Conservation (phyloP, 1,140 invertebrate genomes). For the Hyles vespertilio region DNA sequence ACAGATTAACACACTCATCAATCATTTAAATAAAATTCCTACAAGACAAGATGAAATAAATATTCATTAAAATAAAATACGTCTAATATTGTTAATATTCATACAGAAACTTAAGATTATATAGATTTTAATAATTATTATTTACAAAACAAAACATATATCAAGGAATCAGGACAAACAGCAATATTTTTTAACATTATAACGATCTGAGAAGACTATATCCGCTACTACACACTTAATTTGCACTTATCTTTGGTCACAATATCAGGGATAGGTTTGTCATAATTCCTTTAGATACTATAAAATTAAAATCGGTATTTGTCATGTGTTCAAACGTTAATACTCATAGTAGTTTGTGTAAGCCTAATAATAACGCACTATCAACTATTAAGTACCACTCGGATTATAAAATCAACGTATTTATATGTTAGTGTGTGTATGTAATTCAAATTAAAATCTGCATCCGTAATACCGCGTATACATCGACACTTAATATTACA, state of each 20-base stretch:
- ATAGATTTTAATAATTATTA: slow-evolving; percentile 41
- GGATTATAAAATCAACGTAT: slow-evolving; percentile 4
- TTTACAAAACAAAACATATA: slow-evolving; percentile 22
- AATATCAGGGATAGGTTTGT: neutral
- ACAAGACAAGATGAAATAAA: slow-evolving; percentile 65
- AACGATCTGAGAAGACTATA: neutral
- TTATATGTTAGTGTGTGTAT: neutral
- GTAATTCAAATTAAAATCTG: slow-evolving; percentile 1
- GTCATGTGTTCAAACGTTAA: slow-evolving; percentile 1
- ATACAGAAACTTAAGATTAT: slow-evolving; percentile 47
- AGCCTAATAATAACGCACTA: slow-evolving; percentile 1
- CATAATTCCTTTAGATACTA: slow-evolving; percentile 4
- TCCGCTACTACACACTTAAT: neutral
- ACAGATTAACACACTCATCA: slow-evolving; percentile 49
- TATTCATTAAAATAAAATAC: slow-evolving; percentile 63
- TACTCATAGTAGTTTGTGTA: neutral
- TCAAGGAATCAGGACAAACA: slow-evolving; percentile 26
- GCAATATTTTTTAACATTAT: slow-evolving; percentile 1
- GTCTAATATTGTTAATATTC: slow-evolving; percentile 55
- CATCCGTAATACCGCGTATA: slow-evolving; percentile 1
- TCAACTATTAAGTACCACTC: slow-evolving; percentile 10
- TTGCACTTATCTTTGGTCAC: slow-evolving; percentile 10
- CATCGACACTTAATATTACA: slow-evolving; percentile 24
- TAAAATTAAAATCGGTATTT: neutral
- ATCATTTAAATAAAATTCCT: slow-evolving; percentile 65